Base-by-base conservation (phyloP, 2,797 vertebrate species). In the Clarias pachynema region DNA sequence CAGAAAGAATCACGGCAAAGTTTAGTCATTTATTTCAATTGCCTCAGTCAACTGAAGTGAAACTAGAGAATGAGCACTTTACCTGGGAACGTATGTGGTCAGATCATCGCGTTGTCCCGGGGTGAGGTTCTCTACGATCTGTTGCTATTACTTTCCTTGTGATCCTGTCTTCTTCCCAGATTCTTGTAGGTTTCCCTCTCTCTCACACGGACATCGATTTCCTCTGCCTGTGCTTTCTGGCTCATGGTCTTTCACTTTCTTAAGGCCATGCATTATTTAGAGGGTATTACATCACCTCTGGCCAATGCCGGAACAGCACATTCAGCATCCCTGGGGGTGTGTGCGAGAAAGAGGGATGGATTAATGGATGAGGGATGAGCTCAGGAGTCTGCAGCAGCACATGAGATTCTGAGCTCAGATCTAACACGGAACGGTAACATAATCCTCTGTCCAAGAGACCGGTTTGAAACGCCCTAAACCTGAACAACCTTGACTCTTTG, bases 211-310 rank as follows among this genome's bases (percentile, higher is more conserved):
- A 79, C 88, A 89, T 86, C 22, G 84, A 86, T 89, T 88, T 81
- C 63, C 84, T 65, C 65, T 79, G 72, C 65, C 87, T 83, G 72
- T 60, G 69, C 81, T 59, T 89, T 90, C 86, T 82, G 72, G 88
- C 89, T 91, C 87, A 84, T 88, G 85, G 89, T 91, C 88, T 91
- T 94, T 92, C 86, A 93, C 92, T 92, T 93, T 92, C 90, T 89
- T 89, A 86, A 65, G 90, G 85, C 81, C 89, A 93, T 95, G 29
- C 93, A 95, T 95, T 93, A 95, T 95, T 95, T 89, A 95, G 89
- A 88, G 74, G n/a, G 74, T 89, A 93, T 95, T 93, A 93, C 93
- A 92, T 94, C 93, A 94, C 85, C 89, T 72, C 83, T 79, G 88
- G 87, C 89, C 87, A 91, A 88, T 91, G 88, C 80, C 53, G 49